These are phyloP conservation scores for Boloria selene DNA, from an alignment of 2,888 invertebrate genomes.

Conservation along the genomic window DNA sequence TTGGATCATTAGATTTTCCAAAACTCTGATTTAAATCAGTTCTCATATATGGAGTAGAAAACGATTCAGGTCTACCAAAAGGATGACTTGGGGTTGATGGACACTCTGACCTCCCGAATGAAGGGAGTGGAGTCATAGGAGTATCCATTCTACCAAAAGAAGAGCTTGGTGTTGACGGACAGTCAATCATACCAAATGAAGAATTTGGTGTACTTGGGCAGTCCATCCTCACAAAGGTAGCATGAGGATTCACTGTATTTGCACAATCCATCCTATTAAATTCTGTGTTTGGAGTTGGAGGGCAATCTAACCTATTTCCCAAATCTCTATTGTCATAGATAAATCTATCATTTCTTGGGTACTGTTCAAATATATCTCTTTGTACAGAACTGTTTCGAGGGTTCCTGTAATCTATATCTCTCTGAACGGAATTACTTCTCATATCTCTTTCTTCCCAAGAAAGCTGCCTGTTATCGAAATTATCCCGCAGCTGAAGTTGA, in stretches of 20 bases:
- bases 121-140: constrained; percentile 47
- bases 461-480: constrained; percentile 14
- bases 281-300: constrained; percentile 5
- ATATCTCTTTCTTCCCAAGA: constrained; percentile 44
- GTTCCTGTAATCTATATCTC: constrained; percentile 43
- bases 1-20: constrained; percentile 56
- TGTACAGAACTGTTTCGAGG: constrained; percentile 37
- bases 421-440: constrained; percentile 39
- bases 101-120: constrained; percentile 48
- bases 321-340: constrained; percentile 32
- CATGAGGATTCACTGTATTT: constrained; percentile 35
- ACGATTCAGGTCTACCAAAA: constrained; percentile 38
- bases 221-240: constrained; percentile 42
- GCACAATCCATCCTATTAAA: constrained; percentile 29
- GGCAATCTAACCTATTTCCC: constrained; percentile 38
- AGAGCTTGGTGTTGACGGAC: constrained; percentile 42
- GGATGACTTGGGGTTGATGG: constrained; percentile 48
- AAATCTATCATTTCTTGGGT: constrained; percentile 37
- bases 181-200: constrained; percentile 19
- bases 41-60: constrained; percentile 49
- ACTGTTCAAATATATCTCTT: constrained; percentile 35
- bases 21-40: constrained; percentile 43
- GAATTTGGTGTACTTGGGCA: constrained; percentile 40
- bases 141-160: constrained; percentile 44
- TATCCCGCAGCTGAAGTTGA: constrained; percentile 27